phyloP scores from a whole-genome alignment of 2,888 invertebrate species.

The Stegana nigrithorax region DNA sequence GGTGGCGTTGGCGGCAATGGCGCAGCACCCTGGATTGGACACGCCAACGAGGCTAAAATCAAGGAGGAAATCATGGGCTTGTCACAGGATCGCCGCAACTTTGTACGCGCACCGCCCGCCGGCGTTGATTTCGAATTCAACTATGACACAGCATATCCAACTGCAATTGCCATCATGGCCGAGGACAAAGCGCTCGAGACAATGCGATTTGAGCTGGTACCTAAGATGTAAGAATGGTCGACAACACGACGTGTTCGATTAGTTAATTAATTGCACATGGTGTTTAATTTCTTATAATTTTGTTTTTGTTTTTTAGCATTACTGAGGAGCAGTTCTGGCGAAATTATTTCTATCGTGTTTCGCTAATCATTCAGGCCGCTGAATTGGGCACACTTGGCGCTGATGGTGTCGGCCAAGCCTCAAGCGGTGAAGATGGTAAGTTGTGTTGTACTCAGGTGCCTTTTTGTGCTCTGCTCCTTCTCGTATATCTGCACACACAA shows the following conservation, averaged over 20 bases:
- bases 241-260: too few species aligned
- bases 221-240: constrained; percentile 88
- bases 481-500: background rate
- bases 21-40: constrained; percentile 92
- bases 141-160: constrained; percentile 90
- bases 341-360: constrained; percentile 99
- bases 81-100: constrained; percentile 97
- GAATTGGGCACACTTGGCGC: constrained; percentile 72
- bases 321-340: constrained; percentile 99
- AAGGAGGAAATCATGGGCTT: constrained; percentile 96
- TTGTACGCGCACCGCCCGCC: constrained; percentile 94
- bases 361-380: constrained; percentile 96
- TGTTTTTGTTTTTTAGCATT: constrained; percentile 73
- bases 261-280: background rate
- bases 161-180: constrained; percentile 93
- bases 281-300: background rate
- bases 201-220: constrained; percentile 99
- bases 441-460: constrained; percentile 19
- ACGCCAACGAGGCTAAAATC: constrained; percentile 91
- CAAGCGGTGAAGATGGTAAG: constrained; percentile 69
- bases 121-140: constrained; percentile 97
- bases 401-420: constrained; percentile 68
- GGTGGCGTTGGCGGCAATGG: constrained; percentile 77
- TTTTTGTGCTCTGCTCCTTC: background rate
- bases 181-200: constrained; percentile 96